Base-by-base conservation (phyloP, 2,113 vertebrate species). In the Orthochromis malagaraziensis region DNA sequence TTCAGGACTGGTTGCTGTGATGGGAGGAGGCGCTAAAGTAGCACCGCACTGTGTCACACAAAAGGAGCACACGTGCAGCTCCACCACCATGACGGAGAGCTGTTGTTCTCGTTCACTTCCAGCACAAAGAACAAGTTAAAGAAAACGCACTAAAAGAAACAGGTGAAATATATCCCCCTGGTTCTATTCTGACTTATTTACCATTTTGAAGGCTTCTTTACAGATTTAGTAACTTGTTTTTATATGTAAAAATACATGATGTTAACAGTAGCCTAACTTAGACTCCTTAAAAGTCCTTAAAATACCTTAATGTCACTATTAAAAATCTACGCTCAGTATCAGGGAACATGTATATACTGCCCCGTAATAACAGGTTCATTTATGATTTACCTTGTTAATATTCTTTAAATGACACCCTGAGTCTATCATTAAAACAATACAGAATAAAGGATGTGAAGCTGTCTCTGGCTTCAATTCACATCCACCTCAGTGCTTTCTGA, bases 81-180 rank as follows among this genome's bases (percentile, higher is more conserved):
- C 60, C 60, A 5, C 60, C 9, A 35, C 17, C 9, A n/a, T 12
- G 58, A n/a, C 0, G 6, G 58, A 65, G 2, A 35, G 31, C 9
- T 0, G 31, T 19, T n/a, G 31, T 35, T 35, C 2, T 35, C 4
- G 8, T 60, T 33, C 58, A 63, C 29, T 33, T 33, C 58, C 29
- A 33, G 29, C 4, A 63, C 29, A 57, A 26, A 1, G 51, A 54
- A 12, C n/a, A 16, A 9, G 13, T 57, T 1, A 33, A 63, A 63
- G 0, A 29, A 63, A 19, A 33, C 0, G 0, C 58, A 19, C 0
- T n/a, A 35, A 63, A 35, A 19, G 16, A 19, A 65, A 35, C 6
- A 0, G 31, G 0, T 35, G 4, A 65, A 65, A 35, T 11, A 65
- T 35, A 35, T 65, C 12, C 3, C 6, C 0, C 31, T 35, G 9